A percentile compares a stretch with the other conserved stretches of the same genome.
Evolutionary conservation across 2,888 invertebrate species (phyloP).

Genomic region (Muscina levida): DNA sequence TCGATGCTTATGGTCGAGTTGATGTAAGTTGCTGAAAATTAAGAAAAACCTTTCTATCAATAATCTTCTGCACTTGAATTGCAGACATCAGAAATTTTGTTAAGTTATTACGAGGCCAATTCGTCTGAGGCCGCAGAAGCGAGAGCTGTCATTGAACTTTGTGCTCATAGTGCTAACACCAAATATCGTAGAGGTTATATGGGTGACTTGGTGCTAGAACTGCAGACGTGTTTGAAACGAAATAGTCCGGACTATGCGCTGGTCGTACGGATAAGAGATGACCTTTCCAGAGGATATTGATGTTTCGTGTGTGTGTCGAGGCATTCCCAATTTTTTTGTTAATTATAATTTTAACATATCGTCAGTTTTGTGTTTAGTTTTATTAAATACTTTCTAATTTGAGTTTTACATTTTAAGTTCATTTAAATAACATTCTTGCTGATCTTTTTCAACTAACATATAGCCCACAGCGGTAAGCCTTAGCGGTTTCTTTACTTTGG

Average conservation of each 20-base stretch:
- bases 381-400: constrained; percentile 53
- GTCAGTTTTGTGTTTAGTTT: constrained; percentile 18
- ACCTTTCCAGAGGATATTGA: constrained; percentile 48
- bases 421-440: constrained; percentile 40
- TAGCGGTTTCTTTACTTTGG: not conserved
- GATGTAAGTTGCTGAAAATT: constrained; percentile 67
- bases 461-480: not conserved
- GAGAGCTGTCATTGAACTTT: constrained; percentile 48
- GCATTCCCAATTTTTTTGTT: too few species aligned
- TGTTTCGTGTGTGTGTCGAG: too few species aligned
- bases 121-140: constrained; percentile 18
- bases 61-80: constrained; percentile 13
- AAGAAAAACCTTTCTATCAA: too few species aligned
- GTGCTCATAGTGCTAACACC: constrained; percentile 68
- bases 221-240: constrained; percentile 68
- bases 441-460: not conserved
- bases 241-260: constrained; percentile 9
- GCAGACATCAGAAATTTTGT: constrained; percentile 66
- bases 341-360: too few species aligned
- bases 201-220: constrained; percentile 66
- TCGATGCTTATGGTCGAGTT: constrained; percentile 71
- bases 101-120: constrained; percentile 67
- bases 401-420: constrained; percentile 8
- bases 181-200: constrained; percentile 50
- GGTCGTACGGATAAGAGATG: constrained; percentile 45